Evolutionary conservation across 92 coral and sea anemone species (phyloP), one percentile per base, ranked within the genome.

Genomic region (Parazoanthus atlanticus): DNA sequence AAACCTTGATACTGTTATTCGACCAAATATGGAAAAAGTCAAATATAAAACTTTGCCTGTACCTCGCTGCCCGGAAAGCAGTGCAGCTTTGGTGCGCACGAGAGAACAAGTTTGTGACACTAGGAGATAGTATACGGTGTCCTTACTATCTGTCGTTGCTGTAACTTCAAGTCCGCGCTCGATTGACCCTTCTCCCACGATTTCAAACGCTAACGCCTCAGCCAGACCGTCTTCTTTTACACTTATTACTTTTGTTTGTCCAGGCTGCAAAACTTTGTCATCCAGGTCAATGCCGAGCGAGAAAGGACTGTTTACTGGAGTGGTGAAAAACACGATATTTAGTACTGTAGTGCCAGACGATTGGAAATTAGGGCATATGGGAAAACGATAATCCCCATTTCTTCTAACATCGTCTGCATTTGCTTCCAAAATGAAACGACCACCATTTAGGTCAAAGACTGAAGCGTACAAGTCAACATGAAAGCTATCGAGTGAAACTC

Each of bases 21-120:
- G 90, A 23, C 90, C 90, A 40, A 80, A 88, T 3, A 80, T 88
- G 4, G 90, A 79, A 70, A 88, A 88, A 15, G 90, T n/a, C 33
- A 88, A 58, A 34, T 65, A 65, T 25, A 88, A 19, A 9, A 78
- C 34, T n/a, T 67, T 40, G 65, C 86, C 26, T 1, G 69, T 52
- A 13, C 3, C 3, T 52, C 19, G 17, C 58, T 52, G 58, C 19
- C 58, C 58, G 2, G 58, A 1, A 52, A 52, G 58, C 58, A 52
- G 58, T 52, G 58, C 58, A 52, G 58, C 58, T 52, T 11, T 52
- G 58, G 58, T 52, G 58, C 19, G 58, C 58, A 52, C 58, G 17
- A 52, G 58, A 2, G 17, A 12, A 52, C 58, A 52, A 0, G 58
- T 12, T 52, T 52, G 17, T 52, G 58, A 52, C 19, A 52, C 58